A percentile compares a stretch with the other conserved stretches of the same genome.
Evolutionary conservation across 2,797 vertebrate genomes (phyloP).

Genomic region (Calcarius lapponicus): DNA sequence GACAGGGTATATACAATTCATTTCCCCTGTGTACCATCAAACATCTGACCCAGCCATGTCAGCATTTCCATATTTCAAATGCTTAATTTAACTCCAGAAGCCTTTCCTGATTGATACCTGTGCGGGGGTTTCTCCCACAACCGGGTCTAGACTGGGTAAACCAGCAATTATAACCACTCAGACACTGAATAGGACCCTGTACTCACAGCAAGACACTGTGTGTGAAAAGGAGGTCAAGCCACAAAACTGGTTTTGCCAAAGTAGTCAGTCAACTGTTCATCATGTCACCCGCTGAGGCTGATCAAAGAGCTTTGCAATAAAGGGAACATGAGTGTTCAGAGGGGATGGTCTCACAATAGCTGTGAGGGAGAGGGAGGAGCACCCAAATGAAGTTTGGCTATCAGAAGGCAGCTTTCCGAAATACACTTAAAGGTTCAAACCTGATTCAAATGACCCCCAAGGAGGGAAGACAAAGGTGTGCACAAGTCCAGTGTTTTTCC

Average conservation of each 20-base stretch:
- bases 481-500: background rate
- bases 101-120: background rate
- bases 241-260: background rate
- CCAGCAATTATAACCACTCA: background rate
- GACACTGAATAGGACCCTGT: background rate
- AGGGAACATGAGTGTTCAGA: background rate
- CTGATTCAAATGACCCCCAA: background rate
- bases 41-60: background rate
- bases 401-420: background rate
- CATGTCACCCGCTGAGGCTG: background rate
- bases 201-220: background rate
- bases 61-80: background rate
- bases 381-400: background rate
- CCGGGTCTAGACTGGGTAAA: background rate
- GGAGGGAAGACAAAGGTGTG: background rate
- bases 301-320: background rate
- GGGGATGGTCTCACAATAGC: background rate
- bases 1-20: background rate
- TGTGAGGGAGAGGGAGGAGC: background rate
- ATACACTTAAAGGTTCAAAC: background rate
- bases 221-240: background rate
- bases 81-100: background rate
- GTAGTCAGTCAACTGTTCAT: background rate
- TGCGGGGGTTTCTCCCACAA: rapidly evolving
- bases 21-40: background rate